These are phyloP conservation scores for Syrrhaptes paradoxus DNA, from an alignment of 2,113 vertebrate species.

Conservation along the genomic window DNA sequence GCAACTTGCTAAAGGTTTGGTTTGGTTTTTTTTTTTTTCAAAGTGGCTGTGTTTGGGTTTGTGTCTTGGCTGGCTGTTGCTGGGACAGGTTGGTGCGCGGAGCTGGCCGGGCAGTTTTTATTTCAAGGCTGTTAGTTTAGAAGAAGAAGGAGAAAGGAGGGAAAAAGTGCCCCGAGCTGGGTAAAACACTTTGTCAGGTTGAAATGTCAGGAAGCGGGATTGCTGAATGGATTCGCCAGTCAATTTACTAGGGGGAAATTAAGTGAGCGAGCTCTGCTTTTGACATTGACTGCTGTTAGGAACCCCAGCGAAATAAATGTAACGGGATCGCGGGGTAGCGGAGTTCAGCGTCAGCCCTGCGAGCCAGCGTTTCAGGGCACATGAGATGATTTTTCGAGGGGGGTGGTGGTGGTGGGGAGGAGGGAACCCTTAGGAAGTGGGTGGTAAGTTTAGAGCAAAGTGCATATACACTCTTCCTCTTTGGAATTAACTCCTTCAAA, in stretches of 20 bases:
- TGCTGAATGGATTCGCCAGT: conserved; percentile 53
- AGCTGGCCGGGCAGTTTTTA: neutral
- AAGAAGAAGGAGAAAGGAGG: neutral
- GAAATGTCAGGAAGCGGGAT: neutral
- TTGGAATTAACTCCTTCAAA: conserved; percentile 77
- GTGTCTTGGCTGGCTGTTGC: neutral
- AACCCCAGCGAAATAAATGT: conserved; percentile 11
- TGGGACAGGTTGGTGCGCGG: conserved; percentile 28
- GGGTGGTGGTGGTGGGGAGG: conserved; percentile 47
- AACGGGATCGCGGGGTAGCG: conserved; percentile 60
- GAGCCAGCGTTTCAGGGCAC: conserved; percentile 37
- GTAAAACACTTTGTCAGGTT: neutral
- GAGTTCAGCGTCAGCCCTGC: conserved; percentile 67
- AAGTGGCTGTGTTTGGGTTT: neutral
- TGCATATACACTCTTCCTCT: conserved; percentile 76
- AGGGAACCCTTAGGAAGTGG: conserved; percentile 76
- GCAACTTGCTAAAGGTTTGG: neutral
- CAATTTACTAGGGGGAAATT: conserved; percentile 69
- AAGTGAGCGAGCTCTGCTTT: conserved; percentile 63
- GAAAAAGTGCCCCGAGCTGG: neutral
- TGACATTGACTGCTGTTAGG: conserved; percentile 26
- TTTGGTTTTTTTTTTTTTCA: no score
- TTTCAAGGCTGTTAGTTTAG: conserved; percentile 30
- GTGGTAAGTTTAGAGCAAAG: conserved; percentile 82
- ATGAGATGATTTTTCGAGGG: conserved; percentile 7